Percentiles rank a stretch among this genome's conserved stretches.
Conservation (phyloP, 2,797 vertebrate genomes). For the Salmo trutta region DNA sequence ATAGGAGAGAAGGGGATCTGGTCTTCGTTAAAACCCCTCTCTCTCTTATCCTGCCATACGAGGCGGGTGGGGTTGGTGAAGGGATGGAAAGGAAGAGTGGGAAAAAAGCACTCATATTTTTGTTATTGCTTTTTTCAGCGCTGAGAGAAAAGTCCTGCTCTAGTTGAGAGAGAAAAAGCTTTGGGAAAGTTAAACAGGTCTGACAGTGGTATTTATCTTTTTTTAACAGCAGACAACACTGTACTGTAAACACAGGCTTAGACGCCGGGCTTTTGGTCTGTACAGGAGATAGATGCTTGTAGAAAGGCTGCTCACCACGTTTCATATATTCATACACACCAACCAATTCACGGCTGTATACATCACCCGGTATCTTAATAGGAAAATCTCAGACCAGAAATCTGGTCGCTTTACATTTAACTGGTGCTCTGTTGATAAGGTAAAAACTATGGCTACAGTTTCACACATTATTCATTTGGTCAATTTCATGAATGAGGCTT, state of each 20-base stretch:
- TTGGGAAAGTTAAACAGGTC: conserved; percentile 72
- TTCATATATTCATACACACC: neutral
- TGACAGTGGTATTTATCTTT: conserved; percentile 77
- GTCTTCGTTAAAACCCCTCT: conserved; percentile 65
- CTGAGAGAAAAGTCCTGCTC: conserved; percentile 61
- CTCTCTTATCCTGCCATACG: conserved; percentile 30
- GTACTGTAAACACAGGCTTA: conserved; percentile 74
- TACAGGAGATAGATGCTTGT: conserved; percentile 15
- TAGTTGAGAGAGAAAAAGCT: conserved; percentile 57
- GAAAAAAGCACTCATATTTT: conserved; percentile 57
- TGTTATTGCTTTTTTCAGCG: conserved; percentile 58
- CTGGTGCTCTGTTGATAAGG: conserved; percentile 48
- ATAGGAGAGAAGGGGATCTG: conserved; percentile 57
- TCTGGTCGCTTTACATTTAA: conserved; percentile 45
- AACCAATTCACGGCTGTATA: conserved; percentile 15
- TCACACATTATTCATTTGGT: conserved; percentile 28
- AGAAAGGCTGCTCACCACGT: neutral
- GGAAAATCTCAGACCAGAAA: conserved; percentile 39
- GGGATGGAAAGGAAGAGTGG: conserved; percentile 1
- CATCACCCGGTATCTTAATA: conserved; percentile 37
- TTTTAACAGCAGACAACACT: conserved; percentile 70
- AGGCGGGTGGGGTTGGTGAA: conserved; percentile 25
- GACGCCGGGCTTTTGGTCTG: conserved; percentile 50
- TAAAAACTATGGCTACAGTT: conserved; percentile 32
- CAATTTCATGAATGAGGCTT: conserved; percentile 31